Conservation (phyloP, 1,140 invertebrate genomes). For the Leptinotarsa lineolata region DNA sequence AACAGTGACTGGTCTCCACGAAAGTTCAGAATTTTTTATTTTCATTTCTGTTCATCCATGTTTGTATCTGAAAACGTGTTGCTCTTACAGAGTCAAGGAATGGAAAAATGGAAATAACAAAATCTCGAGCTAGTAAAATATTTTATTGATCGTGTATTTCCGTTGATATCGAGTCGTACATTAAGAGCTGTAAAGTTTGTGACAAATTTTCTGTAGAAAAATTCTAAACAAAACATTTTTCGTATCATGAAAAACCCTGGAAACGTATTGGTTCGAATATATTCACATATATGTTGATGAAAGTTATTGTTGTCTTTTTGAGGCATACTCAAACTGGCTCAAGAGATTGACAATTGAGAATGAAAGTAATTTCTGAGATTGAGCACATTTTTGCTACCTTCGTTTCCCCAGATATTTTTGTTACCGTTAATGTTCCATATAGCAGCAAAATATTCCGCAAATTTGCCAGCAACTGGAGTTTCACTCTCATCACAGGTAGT, state of each 20-base stretch:
- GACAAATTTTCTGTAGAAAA: constrained; percentile 26
- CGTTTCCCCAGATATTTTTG: no score
- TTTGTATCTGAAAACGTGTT: no score
- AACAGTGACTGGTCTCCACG: background rate
- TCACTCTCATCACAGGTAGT: no score
- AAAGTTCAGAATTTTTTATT: no score
- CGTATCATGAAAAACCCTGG: constrained; percentile 44
- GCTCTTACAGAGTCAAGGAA: no score
- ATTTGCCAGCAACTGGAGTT: no score
- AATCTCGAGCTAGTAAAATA: background rate
- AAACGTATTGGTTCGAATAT: constrained; percentile 50
- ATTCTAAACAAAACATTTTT: constrained; percentile 49
- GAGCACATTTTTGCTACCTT: no score
- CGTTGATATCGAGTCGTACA: background rate
- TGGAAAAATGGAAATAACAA: no score
- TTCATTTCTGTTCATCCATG: no score
- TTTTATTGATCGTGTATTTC: background rate
- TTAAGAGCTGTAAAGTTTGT: background rate
- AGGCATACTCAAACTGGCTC: constrained; percentile 46
- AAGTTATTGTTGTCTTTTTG: constrained; percentile 32
- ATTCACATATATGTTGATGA: constrained; percentile 27
- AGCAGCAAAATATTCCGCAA: no score
- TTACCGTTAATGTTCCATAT: no score
- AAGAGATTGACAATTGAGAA: constrained; percentile 25
- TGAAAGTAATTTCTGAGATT: no score